Evolutionary conservation across 2,797 vertebrate species (phyloP).

Genomic region (Spinibarbus caldwelli): DNA sequence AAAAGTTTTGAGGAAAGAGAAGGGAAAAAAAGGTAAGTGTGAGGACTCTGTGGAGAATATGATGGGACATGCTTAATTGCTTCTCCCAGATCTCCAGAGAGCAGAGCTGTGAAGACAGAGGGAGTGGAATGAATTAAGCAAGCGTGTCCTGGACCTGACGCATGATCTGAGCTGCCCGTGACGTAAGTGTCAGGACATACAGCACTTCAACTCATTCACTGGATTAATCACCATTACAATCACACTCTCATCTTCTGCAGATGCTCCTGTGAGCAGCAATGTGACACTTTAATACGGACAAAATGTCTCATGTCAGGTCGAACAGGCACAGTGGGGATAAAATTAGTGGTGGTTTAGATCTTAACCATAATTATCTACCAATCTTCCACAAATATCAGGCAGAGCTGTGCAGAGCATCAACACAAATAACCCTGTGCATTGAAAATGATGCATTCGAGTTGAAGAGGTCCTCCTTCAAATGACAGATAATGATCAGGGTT

Average conservation of each 20-base stretch:
- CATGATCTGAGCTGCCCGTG: constrained; percentile 29
- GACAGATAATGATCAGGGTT: background rate
- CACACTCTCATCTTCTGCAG: constrained; percentile 7
- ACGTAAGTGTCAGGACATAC: constrained; percentile 43
- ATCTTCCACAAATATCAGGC: constrained; percentile 32
- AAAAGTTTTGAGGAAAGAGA: constrained; percentile 1
- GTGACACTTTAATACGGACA: constrained; percentile 4
- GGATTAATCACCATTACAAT: constrained; percentile 14
- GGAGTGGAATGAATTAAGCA: constrained; percentile 59
- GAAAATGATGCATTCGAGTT: background rate
- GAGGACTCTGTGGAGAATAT: constrained; percentile 62
- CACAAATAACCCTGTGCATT: constrained; percentile 28
- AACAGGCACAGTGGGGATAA: constrained; percentile 6
- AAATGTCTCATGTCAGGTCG: constrained; percentile 9
- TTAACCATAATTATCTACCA: constrained; percentile 36
- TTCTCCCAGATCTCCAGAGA: constrained; percentile 37
- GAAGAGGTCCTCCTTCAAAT: constrained; percentile 8
- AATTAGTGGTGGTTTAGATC: constrained; percentile 10
- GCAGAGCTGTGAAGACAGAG: constrained; percentile 44
- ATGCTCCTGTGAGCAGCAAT: constrained; percentile 6
- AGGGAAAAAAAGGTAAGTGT: background rate
- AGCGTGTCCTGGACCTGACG: constrained; percentile 39
- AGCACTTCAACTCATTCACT: constrained; percentile 10
- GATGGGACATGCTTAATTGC: constrained; percentile 67
- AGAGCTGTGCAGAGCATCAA: background rate